Percentiles rank a stretch among this genome's conserved stretches.
Conservation (phyloP, 2,888 invertebrate genomes). For the Lithophane leautieri region DNA sequence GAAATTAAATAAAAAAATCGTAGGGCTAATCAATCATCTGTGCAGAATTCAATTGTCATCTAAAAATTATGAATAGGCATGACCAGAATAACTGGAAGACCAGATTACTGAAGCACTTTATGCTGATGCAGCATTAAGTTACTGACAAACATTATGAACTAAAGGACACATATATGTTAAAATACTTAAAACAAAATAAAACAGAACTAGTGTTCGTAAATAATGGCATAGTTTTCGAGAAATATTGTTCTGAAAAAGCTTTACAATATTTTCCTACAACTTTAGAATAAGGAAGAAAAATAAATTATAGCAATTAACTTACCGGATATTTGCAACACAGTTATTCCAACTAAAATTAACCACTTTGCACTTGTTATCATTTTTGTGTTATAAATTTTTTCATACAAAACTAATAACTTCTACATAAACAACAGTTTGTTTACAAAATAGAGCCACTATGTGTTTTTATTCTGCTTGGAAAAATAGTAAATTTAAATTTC, state of each 20-base stretch:
- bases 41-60: neutral
- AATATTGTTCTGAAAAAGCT: neutral
- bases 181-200: neutral
- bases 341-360: slow-evolving; percentile 84
- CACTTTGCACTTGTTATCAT: slow-evolving; percentile 83
- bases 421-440: slow-evolving; percentile 23
- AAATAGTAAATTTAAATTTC: neutral
- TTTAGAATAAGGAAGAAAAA: neutral
- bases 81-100: neutral
- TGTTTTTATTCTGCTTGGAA: too few species aligned
- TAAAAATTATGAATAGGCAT: neutral
- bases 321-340: slow-evolving; percentile 82
- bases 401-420: slow-evolving; percentile 23
- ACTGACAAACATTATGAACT: neutral
- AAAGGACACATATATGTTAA: too few species aligned
- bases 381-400: slow-evolving; percentile 56
- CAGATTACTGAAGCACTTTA: neutral
- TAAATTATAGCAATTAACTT: slow-evolving; percentile 60
- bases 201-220: neutral
- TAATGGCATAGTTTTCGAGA: too few species aligned
- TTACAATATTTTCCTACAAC: neutral
- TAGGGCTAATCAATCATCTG: neutral
- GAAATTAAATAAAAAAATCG: too few species aligned
- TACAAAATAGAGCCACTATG: slow-evolving; percentile 9
- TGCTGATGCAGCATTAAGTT: neutral